phyloP scores from a whole-genome alignment of 2,888 invertebrate species.

The Seira ritae region DNA sequence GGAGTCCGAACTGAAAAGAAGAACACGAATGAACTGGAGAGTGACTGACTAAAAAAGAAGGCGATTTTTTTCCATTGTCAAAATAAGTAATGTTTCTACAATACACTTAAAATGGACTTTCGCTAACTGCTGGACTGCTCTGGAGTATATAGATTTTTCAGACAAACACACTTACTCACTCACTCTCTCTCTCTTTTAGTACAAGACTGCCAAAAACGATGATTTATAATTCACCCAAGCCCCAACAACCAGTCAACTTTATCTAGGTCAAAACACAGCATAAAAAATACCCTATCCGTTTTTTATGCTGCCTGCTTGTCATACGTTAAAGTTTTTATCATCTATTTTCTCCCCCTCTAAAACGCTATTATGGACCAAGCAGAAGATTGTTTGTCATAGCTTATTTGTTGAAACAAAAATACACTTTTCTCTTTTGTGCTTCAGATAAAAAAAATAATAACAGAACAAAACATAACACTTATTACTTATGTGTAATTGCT shows the following conservation, averaged over 20 bases:
- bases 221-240: conserved; percentile 23
- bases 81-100: conserved; percentile 1
- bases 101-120: conserved; percentile 23
- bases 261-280: conserved; percentile 19
- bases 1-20: conserved; percentile 4
- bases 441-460: conserved; percentile 35
- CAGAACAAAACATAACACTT: conserved; percentile 16
- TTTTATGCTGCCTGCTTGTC: conserved; percentile 18
- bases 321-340: conserved; percentile 18
- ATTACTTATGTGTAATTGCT: conserved; percentile 40
- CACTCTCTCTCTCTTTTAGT: background rate
- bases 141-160: conserved; percentile 19
- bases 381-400: background rate
- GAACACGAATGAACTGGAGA: conserved; percentile 16
- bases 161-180: background rate
- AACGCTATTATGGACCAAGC: conserved; percentile 5
- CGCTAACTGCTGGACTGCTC: conserved; percentile 18
- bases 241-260: conserved; percentile 20
- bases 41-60: conserved; percentile 6
- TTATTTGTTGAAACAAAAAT: background rate
- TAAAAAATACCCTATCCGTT: conserved; percentile 4
- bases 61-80: background rate
- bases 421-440: conserved; percentile 3
- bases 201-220: conserved; percentile 22
- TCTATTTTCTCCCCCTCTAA: conserved; percentile 16